Evolutionary conservation across 2,888 invertebrate species (phyloP).

Genomic region (Rotaria sp.): DNA sequence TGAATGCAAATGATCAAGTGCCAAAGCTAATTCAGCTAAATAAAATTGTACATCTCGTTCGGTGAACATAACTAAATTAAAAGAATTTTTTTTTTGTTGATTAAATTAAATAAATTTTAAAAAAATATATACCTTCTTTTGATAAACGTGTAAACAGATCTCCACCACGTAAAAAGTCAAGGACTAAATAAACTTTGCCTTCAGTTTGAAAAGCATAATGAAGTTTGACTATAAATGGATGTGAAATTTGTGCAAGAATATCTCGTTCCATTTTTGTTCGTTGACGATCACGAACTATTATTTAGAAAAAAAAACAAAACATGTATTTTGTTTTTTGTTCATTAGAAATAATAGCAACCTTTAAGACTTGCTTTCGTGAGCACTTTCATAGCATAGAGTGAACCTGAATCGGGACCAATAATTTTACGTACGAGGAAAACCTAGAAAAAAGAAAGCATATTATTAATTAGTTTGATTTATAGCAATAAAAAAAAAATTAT

Average conservation of each 20-base stretch:
- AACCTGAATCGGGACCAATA: conserved; percentile 81
- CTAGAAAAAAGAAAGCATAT: conserved; percentile 52
- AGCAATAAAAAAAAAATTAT: conserved; percentile 40
- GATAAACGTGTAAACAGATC: conserved; percentile 96
- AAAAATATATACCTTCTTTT: conserved; percentile 65
- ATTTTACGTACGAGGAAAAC: conserved; percentile 90
- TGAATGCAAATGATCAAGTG: conserved; percentile 88
- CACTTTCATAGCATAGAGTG: conserved; percentile 97
- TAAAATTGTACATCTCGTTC: conserved; percentile 99
- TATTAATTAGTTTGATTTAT: too few species aligned
- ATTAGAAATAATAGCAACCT: conserved; percentile 50
- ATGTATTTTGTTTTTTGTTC: not conserved
- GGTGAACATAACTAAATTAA: conserved; percentile 79
- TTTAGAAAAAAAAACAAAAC: not conserved
- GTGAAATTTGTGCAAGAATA: conserved; percentile 92
- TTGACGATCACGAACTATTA: conserved; percentile 75
- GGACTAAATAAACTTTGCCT: conserved; percentile 92
- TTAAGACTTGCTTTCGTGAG: conserved; percentile 90
- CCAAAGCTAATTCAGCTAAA: conserved; percentile 89
- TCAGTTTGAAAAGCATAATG: conserved; percentile 98
- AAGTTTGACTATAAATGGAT: conserved; percentile 93
- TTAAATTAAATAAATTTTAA: not conserved
- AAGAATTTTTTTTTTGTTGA: not conserved
- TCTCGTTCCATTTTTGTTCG: conserved; percentile 97
- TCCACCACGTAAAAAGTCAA: conserved; percentile 90